Base-by-base conservation (phyloP, 2,888 invertebrate species). In the Erannis defoliaria region DNA sequence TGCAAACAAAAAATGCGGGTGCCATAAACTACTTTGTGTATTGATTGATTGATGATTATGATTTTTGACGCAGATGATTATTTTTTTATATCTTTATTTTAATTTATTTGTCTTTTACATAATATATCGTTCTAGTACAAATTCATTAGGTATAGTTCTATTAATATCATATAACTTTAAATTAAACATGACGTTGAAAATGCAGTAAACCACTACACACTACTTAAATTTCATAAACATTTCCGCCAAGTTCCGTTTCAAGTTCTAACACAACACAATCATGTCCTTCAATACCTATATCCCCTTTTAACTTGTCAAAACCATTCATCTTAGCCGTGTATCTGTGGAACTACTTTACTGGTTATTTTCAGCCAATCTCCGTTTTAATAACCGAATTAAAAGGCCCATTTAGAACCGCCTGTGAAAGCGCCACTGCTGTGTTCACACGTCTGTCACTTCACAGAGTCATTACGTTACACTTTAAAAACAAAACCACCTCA, bases 391-490 rank as follows among this genome's bases (percentile, higher is more conserved):
- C 66, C 63, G 62, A 69, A 69, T 71, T 65, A 69, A 81, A 78
- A 76, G 73, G 67, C 68, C 73, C 73, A 75, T 75, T 69, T 72
- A 70, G 73, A 72, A 72, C 72, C 73, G 72, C 81, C 86, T 90
- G 90, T 89, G 90, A 90, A 89, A 84, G 82, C 66, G 71, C 73
- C 77, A 73, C 78, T 78, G 75, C 70, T 63, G 64, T 69, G 88
- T 90, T 90, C 90, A 88, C 90, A 90, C 88, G 90, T 88, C 85
- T 82, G 87, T 90, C 90, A 87, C 79, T 87, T 74, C 56, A 55
- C 76, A 68, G 76, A 74, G 74, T 79, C 82, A 71, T 83, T 75
- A 77, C 81, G 77, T 83, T 68, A 62, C 62, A 65, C 65, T 66
- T 66, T 59, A 59, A 81, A 85, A 87, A 86, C 82, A 86, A 86